phyloP scores from a whole-genome alignment of 2,888 invertebrate genomes.

The Ephialtes manifestator region DNA sequence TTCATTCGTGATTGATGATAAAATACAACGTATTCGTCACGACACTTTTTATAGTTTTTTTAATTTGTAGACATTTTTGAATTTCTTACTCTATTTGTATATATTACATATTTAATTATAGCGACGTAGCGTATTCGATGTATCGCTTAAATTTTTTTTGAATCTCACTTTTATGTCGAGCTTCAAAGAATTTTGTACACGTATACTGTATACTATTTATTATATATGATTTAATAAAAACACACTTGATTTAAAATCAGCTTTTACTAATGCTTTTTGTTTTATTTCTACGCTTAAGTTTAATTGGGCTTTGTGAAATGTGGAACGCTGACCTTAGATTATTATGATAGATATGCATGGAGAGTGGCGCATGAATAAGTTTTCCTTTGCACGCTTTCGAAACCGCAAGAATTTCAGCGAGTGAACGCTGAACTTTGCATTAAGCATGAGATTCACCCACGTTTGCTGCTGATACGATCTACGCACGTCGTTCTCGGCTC shows the following conservation, averaged over 20 bases:
- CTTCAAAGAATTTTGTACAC: slow-evolving; percentile 48
- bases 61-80: slow-evolving; percentile 53
- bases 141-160: slow-evolving; percentile 16
- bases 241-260: slow-evolving; percentile 38
- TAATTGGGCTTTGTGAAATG: slow-evolving; percentile 34
- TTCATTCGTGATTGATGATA: not conserved
- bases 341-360: slow-evolving; percentile 29
- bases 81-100: slow-evolving; percentile 46
- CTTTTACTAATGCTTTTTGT: slow-evolving; percentile 66
- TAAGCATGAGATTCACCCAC: slow-evolving; percentile 64
- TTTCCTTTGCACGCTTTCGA: slow-evolving; percentile 65
- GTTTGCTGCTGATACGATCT: slow-evolving; percentile 51
- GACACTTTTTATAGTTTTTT: slow-evolving; percentile 43
- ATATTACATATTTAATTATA: slow-evolving; percentile 19
- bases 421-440: slow-evolving; percentile 55
- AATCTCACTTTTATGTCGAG: slow-evolving; percentile 24
- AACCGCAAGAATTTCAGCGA: slow-evolving; percentile 59
- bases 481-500: slow-evolving; percentile 31
- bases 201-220: slow-evolving; percentile 50
- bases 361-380: slow-evolving; percentile 37
- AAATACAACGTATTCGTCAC: not conserved
- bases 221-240: slow-evolving; percentile 65
- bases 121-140: slow-evolving; percentile 8
- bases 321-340: slow-evolving; percentile 9
- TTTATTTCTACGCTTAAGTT: slow-evolving; percentile 43